These are phyloP conservation scores for Xestia xanthographa DNA, from an alignment of 2,888 invertebrate genomes.

Conservation along the genomic window DNA sequence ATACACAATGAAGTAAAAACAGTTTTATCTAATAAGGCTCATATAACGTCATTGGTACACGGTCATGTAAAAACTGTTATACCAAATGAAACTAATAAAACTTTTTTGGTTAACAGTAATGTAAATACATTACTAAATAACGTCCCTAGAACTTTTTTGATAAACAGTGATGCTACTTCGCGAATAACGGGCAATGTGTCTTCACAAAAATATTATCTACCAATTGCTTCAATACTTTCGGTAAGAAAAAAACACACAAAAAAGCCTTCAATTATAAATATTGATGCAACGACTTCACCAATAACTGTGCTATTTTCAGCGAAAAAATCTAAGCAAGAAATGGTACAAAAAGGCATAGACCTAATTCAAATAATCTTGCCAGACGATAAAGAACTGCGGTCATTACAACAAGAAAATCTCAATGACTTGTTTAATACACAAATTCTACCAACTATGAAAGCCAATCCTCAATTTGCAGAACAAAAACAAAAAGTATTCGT, in stretches of 20 bases:
- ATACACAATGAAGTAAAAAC: neutral
- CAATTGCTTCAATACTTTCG: neutral
- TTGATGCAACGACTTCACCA: neutral
- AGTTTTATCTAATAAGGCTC: neutral
- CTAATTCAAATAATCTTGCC: neutral
- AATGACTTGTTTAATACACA: neutral
- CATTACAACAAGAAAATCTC: neutral
- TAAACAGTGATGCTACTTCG: neutral
- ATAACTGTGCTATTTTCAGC: neutral
- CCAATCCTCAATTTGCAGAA: neutral
- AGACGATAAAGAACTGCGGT: neutral
- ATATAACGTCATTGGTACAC: neutral
- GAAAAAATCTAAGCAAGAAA: slow-evolving; percentile 1
- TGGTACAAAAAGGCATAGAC: neutral
- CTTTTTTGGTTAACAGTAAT: neutral
- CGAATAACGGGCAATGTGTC: neutral
- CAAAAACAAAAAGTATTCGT: slow-evolving; percentile 7
- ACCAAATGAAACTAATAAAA: neutral
- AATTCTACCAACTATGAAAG: neutral
- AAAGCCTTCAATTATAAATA: neutral
- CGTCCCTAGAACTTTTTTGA: neutral
- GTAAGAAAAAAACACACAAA: neutral
- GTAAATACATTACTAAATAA: neutral
- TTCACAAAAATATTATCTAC: too few species aligned
- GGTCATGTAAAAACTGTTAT: neutral